Evolutionary conservation across 2,888 invertebrate genomes (phyloP), one percentile per base, ranked within the genome.

Genomic region (Miltochrista miniata): DNA sequence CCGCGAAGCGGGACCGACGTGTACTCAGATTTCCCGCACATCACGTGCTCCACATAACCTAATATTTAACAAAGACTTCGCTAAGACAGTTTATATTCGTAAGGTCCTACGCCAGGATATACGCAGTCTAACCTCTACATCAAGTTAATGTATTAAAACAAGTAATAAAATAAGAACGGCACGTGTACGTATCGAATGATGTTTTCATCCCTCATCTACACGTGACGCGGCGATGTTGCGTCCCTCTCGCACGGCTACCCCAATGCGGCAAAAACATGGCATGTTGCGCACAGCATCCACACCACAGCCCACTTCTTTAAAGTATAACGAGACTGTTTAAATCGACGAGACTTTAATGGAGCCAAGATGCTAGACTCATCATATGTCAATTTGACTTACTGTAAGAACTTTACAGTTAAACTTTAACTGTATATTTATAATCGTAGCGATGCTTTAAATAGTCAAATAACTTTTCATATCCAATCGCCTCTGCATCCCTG

Each of bases 241-340:
- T 68, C 77, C 61, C 64, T 80, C 83, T 68, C 80, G 55, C 74
- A 81, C 79, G 47, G 69, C 70, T 76, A 76, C 84, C 76, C 83
- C 85, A 89, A 78, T 90, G 90, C 91, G 90, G 87, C 87, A 91
- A 87, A 84, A 76, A 74, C 75, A 79, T 64, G 53, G 76, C 79
- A 79, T 74, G 76, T 74, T 69, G 76, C 79, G 73, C 71, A 72
- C 79, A 80, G 79, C 83, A 84, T 87, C 79, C 59, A 52, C 36
- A n/a, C 79, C 59, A 52, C 18, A 15, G 34, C 30, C 49, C 74
- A 75, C 59, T 72, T 68, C 61, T 61, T 62, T 57, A 67, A 70
- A 64, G 66, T 70, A 66, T 66, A 61, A 65, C 65, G 58, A 45
- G 64, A 66, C 67, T 67, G 54, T 66, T 69, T 67, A 68, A n/a